Evolutionary conservation across 2,888 invertebrate species (phyloP).

Genomic region (Aleiodes alternator): DNA sequence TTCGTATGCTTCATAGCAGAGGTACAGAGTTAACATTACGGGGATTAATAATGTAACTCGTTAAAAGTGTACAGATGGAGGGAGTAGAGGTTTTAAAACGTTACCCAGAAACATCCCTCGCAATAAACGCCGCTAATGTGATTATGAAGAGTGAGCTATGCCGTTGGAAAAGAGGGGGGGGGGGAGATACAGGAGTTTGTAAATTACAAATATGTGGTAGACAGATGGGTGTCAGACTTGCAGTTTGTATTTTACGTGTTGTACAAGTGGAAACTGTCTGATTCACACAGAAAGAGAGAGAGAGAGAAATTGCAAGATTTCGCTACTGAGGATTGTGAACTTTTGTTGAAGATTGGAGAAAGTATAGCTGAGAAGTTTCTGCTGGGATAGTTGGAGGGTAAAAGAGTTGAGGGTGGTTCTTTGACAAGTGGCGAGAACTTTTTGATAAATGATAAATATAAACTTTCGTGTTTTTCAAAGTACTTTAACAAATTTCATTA

Average conservation of each 20-base stretch:
- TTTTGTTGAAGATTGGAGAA: too few relatives aligned
- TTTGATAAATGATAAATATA: too few relatives aligned
- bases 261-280: constrained; percentile 33
- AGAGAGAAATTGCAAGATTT: neutral
- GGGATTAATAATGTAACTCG: constrained; percentile 41
- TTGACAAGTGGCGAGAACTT: too few relatives aligned
- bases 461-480: too few relatives aligned
- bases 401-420: too few relatives aligned
- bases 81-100: constrained; percentile 35
- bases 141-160: constrained; percentile 20
- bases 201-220: constrained; percentile 7
- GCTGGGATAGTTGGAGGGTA: too few relatives aligned
- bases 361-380: too few relatives aligned
- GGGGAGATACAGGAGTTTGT: neutral
- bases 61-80: constrained; percentile 35
- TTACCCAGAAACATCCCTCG: constrained; percentile 21
- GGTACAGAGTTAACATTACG: constrained; percentile 38
- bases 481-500: neutral
- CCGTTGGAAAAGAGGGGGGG: neutral
- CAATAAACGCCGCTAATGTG: constrained; percentile 28
- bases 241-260: constrained; percentile 29
- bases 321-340: too few relatives aligned
- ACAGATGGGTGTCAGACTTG: constrained; percentile 17
- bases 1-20: constrained; percentile 37
- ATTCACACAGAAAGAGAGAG: constrained; percentile 5